Conservation (phyloP, 1,140 invertebrate species). For the Drosophila simulans region DNA sequence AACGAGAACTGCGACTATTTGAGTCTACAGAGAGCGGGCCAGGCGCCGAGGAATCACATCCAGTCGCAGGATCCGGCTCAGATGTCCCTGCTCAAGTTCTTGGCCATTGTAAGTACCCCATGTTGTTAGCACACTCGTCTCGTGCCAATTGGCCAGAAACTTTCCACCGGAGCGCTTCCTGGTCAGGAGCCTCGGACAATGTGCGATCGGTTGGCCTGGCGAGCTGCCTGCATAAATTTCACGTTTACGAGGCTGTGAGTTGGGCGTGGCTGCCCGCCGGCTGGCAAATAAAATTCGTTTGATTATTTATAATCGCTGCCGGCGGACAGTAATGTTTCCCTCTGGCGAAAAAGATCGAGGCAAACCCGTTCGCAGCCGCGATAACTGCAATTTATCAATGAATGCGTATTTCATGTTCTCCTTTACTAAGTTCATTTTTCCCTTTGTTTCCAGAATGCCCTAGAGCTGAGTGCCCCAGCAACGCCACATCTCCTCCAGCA, state of each 20-base stretch:
- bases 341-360: neutral
- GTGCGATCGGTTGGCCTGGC: slow-evolving; percentile 54
- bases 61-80: slow-evolving; percentile 56
- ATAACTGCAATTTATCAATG: slow-evolving; percentile 21
- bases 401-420: neutral
- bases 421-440: neutral
- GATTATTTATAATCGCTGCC: slow-evolving; percentile 67
- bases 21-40: slow-evolving; percentile 64
- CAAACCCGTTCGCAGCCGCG: slow-evolving; percentile 9
- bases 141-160: slow-evolving; percentile 28
- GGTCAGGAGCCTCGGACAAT: slow-evolving; percentile 67
- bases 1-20: slow-evolving; percentile 80
- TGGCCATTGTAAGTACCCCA: slow-evolving; percentile 87
- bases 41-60: slow-evolving; percentile 40
- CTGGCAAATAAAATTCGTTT: slow-evolving; percentile 62
- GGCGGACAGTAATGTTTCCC: slow-evolving; percentile 27
- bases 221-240: slow-evolving; percentile 71
- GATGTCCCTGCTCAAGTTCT: slow-evolving; percentile 87
- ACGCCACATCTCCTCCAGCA: slow-evolving; percentile 91
- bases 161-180: slow-evolving; percentile 52
- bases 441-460: slow-evolving; percentile 91
- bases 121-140: slow-evolving; percentile 1
- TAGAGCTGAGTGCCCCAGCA: slow-evolving; percentile 96
- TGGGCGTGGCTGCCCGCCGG: slow-evolving; percentile 24
- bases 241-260: slow-evolving; percentile 48